Percentiles rank a stretch among this genome's conserved stretches.
Evolutionary conservation across 2,797 vertebrate species (phyloP).

Genomic region (Potorous gilbertii): DNA sequence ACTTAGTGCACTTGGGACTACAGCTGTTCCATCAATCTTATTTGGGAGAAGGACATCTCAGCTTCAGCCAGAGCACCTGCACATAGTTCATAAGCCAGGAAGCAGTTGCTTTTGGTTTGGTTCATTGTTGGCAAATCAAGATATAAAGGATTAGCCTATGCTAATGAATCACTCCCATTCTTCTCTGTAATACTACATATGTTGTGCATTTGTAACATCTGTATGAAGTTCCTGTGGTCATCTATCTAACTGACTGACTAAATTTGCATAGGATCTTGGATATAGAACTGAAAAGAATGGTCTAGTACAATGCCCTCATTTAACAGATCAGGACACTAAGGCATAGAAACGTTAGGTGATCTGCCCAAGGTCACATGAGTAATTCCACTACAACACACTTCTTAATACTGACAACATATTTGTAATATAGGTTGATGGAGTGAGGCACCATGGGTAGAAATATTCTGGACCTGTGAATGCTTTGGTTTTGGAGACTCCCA

Average conservation of each 20-base stretch:
- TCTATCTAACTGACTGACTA: background rate
- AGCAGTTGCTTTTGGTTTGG: background rate
- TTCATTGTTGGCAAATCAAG: background rate
- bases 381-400: background rate
- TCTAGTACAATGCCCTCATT: background rate
- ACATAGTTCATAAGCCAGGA: background rate
- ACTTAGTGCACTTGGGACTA: background rate
- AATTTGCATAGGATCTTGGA: background rate
- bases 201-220: background rate
- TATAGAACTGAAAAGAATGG: background rate
- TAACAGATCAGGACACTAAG: background rate
- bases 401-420: background rate
- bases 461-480: background rate
- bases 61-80: background rate
- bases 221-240: background rate
- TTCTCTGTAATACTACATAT: background rate
- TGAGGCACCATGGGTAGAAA: background rate
- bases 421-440: background rate
- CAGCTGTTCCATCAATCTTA: background rate
- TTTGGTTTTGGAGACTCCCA: background rate
- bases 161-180: background rate
- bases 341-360: background rate
- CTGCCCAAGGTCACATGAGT: background rate
- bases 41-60: background rate
- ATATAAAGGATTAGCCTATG: background rate